Conservation (phyloP, 2,113 vertebrate species). For the Sialia sialis region DNA sequence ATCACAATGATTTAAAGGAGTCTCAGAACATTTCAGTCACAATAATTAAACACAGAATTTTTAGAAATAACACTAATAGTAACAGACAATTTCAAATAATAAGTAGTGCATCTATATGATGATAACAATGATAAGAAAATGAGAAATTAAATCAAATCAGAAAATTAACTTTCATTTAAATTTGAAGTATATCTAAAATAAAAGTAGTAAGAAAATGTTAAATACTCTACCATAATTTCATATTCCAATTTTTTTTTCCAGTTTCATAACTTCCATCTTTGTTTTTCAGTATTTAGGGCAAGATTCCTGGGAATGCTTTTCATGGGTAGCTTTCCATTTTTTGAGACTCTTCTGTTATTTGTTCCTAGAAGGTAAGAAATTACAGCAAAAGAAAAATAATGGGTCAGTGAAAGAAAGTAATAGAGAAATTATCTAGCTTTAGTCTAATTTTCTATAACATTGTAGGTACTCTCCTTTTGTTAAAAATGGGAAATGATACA, state of each 20-base stretch:
- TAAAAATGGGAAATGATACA: neutral
- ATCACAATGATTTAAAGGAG: neutral
- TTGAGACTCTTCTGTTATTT: neutral
- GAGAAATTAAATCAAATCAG: neutral
- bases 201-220: neutral
- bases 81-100: neutral
- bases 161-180: neutral
- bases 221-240: neutral
- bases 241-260: neutral
- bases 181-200: neutral
- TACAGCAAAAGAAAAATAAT: neutral
- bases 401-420: neutral
- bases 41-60: neutral
- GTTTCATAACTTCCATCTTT: neutral
- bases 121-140: neutral
- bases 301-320: neutral
- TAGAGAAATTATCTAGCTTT: neutral
- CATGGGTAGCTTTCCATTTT: neutral
- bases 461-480: neutral
- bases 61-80: neutral
- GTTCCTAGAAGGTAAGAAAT: neutral
- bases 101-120: neutral
- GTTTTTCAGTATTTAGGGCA: neutral
- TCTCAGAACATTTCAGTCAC: neutral
- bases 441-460: neutral